Evolutionary conservation across 2,888 invertebrate species (phyloP).

Genomic region (Phengaris alcon): DNA sequence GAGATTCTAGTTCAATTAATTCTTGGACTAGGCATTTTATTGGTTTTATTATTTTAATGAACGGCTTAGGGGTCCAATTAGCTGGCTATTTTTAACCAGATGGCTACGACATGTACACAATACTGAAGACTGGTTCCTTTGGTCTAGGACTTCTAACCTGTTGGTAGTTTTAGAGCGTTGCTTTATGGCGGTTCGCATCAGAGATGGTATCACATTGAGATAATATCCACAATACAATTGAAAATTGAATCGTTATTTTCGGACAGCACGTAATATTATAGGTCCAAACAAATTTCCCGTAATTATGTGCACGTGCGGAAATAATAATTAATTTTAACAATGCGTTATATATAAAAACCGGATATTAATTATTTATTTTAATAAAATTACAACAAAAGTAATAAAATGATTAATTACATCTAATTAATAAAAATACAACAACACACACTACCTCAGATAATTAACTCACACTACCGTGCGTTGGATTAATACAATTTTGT

Average conservation of each 20-base stretch:
- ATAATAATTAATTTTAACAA: conserved; percentile 22
- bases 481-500: too few relatives aligned
- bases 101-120: not conserved
- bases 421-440: too few relatives aligned
- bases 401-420: not conserved
- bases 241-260: not conserved
- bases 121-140: not conserved
- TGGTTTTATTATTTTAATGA: too few relatives aligned
- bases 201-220: too few relatives aligned
- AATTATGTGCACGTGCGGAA: conserved; percentile 22
- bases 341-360: not conserved
- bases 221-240: too few relatives aligned
- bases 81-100: too few relatives aligned
- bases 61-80: too few relatives aligned
- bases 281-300: not conserved
- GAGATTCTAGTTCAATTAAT: too few relatives aligned
- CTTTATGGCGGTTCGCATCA: too few relatives aligned
- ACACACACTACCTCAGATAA: too few relatives aligned
- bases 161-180: not conserved
- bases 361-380: not conserved
- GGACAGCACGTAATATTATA: not conserved
- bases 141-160: not conserved
- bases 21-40: too few relatives aligned
- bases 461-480: too few relatives aligned
- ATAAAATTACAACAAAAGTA: not conserved